phyloP scores from a whole-genome alignment of 2,888 invertebrate species.

The Caenorhabditis sp. region DNA sequence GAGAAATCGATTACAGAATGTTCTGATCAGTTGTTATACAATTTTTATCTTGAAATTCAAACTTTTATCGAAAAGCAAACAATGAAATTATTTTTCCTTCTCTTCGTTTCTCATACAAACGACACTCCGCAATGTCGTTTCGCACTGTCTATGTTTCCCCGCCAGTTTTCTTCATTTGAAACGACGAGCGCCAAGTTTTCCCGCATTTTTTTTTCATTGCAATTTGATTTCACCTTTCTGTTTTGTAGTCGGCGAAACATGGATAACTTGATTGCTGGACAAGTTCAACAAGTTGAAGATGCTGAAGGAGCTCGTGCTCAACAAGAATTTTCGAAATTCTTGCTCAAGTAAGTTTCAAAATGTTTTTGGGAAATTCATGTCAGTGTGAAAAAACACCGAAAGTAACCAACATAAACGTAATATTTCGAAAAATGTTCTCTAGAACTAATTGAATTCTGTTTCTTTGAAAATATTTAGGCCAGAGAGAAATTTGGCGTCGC shows the following conservation, averaged over 20 bases:
- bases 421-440: neutral
- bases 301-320: slow-evolving; percentile 91
- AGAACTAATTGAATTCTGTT: too few relatives aligned
- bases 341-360: slow-evolving; percentile 85
- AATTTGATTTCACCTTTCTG: neutral
- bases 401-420: slow-evolving; percentile 3
- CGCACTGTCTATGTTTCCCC: slow-evolving; percentile 4
- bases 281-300: slow-evolving; percentile 76
- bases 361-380: too few relatives aligned
- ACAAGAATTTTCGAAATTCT: slow-evolving; percentile 92
- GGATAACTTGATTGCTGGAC: slow-evolving; percentile 41
- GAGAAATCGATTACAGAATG: slow-evolving; percentile 21
- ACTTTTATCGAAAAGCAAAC: neutral
- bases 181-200: neutral
- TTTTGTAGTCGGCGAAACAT: slow-evolving; percentile 7
- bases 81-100: neutral
- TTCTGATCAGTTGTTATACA: neutral
- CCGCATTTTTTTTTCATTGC: too few relatives aligned
- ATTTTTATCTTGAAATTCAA: too few relatives aligned
- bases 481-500: too few relatives aligned
- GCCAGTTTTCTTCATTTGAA: slow-evolving; percentile 23
- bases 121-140: slow-evolving; percentile 25
- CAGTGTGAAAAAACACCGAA: too few relatives aligned
- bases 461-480: too few relatives aligned
- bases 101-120: slow-evolving; percentile 1